Conservation (phyloP, 2,113 vertebrate genomes). For the Hyla sarda region DNA sequence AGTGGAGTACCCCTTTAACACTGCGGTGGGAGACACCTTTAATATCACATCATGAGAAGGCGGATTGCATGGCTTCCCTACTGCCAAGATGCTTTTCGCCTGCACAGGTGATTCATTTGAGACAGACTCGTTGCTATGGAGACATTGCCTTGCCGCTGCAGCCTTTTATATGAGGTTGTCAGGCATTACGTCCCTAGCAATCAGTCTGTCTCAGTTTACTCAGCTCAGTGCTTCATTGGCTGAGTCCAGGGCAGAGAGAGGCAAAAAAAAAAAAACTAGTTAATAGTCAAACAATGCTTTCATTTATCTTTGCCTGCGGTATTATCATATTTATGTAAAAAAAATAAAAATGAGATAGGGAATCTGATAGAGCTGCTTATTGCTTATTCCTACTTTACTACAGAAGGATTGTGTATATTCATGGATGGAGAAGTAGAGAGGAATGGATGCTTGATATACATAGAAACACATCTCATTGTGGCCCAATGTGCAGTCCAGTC, state of each 20-base stretch:
- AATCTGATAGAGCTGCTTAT: background rate
- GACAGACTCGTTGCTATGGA: conserved; percentile 12
- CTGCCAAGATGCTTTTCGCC: background rate
- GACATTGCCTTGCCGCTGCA: background rate
- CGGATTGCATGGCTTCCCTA: background rate
- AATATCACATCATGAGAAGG: background rate
- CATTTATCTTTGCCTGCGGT: background rate
- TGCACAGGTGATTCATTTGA: conserved; percentile 3
- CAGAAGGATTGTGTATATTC: background rate
- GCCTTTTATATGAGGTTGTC: conserved; percentile 20
- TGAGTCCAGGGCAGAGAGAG: background rate
- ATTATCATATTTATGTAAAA: background rate
- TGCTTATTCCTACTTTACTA: background rate
- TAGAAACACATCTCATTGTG: background rate
- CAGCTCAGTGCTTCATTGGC: conserved; percentile 1
- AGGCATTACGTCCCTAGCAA: conserved; percentile 23
- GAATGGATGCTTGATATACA: background rate
- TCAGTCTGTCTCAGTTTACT: conserved; percentile 5
- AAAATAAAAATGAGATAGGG: background rate
- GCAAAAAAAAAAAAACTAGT: background rate
- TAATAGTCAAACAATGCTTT: conserved; percentile 12
- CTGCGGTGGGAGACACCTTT: background rate
- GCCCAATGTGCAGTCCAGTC: background rate
- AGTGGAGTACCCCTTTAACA: too few species aligned
- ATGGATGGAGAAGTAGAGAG: background rate